Evolutionary conservation across 2,797 vertebrate genomes (phyloP), one percentile per base, ranked within the genome.

Genomic region (Phyllotis vaccarum): DNA sequence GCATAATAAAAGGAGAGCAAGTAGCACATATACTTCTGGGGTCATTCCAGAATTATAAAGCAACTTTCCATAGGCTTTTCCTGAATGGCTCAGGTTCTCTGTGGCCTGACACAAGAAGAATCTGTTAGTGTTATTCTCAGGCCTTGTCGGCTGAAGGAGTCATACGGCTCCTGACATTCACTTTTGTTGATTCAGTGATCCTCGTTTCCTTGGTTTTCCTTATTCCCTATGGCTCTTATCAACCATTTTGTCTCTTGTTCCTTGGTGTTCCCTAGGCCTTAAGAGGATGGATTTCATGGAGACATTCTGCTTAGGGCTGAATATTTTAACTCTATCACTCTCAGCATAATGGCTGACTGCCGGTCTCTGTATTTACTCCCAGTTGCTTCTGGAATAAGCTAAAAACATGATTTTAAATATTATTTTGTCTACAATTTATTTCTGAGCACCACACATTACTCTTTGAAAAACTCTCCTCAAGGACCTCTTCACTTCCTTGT

Each of bases 401-500:
- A 85, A 83, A 85, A 46, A 66, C 19, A 24, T 22, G 34, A 60
- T 66, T 49, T 49, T 14, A 14, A 14, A 66, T 85, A 49, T 5
- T 1, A 83, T 34, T 66, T n/a, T n/a, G 17, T 5, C 0, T 2
- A 49, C 12, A 52, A 49, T 86, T 94, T 90, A 95, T 72, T 82
- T 31, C 49, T 29, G 24, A 70, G 52, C 11, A 87, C 4, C 75
- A 92, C 78, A 7, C n/a, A 34, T n/a, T 40, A 82, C n/a, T 31
- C 54, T 83, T 22, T 27, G 11, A 12, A 97, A 90, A 5, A 97
- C 43, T 21, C 34, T 97, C 37, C 68, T 58, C 2, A 98, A 86
- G n/a, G 95, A 83, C 0, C 21, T 56, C 85, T 97, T 97, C n/a
- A 98, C 97, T 86, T 98, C 95, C 27, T 92, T 91, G 52, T 98